Evolutionary conservation across 2,888 invertebrate species (phyloP).

Genomic region (Drosophila cognata): DNA sequence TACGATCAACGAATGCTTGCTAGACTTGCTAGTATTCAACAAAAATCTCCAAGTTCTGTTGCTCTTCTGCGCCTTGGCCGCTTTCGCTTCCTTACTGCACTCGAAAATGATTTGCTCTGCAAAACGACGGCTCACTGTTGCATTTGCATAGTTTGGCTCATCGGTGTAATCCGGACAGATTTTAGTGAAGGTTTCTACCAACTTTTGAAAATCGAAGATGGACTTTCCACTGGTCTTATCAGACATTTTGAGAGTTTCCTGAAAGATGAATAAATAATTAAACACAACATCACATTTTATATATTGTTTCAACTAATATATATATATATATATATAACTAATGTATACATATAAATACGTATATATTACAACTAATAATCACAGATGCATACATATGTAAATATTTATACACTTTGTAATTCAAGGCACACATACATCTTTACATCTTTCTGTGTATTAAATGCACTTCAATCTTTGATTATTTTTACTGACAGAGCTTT

Average conservation of each 20-base stretch:
- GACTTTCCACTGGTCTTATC: conserved; percentile 10
- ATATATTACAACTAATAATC: neutral
- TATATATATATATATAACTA: too few species aligned
- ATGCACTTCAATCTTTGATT: neutral
- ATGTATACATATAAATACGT: too few species aligned
- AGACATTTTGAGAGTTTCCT: conserved; percentile 33
- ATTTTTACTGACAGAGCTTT: neutral
- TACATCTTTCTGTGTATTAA: neutral
- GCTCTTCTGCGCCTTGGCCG: conserved; percentile 42
- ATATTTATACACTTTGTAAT: neutral
- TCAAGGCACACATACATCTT: neutral
- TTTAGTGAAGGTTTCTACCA: conserved; percentile 40
- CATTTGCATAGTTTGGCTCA: conserved; percentile 45
- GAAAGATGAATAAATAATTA: neutral
- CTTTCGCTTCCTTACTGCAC: conserved; percentile 50
- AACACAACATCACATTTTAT: neutral
- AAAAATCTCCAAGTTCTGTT: conserved; percentile 41
- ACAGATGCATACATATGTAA: neutral
- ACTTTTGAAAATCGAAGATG: conserved; percentile 47
- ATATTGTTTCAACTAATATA: neutral
- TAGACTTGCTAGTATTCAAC: conserved; percentile 13
- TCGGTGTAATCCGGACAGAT: conserved; percentile 59
- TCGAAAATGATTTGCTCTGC: conserved; percentile 60
- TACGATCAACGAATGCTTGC: conserved; percentile 29
- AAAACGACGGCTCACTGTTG: conserved; percentile 65